Base-by-base conservation (phyloP, 2,888 invertebrate species). In the Dicranocentrus wangi region DNA sequence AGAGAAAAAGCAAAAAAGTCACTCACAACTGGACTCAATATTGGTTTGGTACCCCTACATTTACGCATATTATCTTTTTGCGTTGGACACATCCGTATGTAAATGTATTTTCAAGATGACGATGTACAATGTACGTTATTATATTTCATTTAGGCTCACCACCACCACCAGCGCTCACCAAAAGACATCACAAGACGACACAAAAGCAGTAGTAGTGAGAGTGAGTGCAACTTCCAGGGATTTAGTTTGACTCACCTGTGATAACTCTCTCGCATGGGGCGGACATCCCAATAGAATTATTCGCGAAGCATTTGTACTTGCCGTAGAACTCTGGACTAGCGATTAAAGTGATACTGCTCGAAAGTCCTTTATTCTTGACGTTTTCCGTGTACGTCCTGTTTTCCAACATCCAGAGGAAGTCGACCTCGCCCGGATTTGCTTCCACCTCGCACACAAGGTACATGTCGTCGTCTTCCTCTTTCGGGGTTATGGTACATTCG, bases 291-390 rank as follows among this genome's bases (percentile, higher is more conserved):
- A 95, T 94, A 2, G 93, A 91, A 90, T 97, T 97, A 89, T 94
- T 95, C 25, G 94, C 95, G 87, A 92, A 91, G 89, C 97, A 97
- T 76, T 93, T 91, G 89, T 96, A 97, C 2, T 94, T 95, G 79
- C 95, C 91, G 86, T 91, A 90, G 87, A 92, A 92, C 87, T 92
- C 92, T 47, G 91, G 90, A 70, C 90, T 90, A 7, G 91, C 90
- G 87, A 92, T 92, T 82, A 93, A 89, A 32, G 91, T 90, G 82
- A 96, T 91, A 88, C 91, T 92, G 87, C 92, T 92, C 85, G 90
- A 90, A 60, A 91, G 88, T 1, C 90, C 90, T 71, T 90, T 89
- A 77, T 90, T 90, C 53, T 89, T 88, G 71, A 91, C 90, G 83
- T 92, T 92, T 1, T 92, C 91, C 13, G 93, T 93, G 89, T 95